phyloP scores from a whole-genome alignment of 2,113 vertebrate genomes.

The Pygathrix nemaeus region DNA sequence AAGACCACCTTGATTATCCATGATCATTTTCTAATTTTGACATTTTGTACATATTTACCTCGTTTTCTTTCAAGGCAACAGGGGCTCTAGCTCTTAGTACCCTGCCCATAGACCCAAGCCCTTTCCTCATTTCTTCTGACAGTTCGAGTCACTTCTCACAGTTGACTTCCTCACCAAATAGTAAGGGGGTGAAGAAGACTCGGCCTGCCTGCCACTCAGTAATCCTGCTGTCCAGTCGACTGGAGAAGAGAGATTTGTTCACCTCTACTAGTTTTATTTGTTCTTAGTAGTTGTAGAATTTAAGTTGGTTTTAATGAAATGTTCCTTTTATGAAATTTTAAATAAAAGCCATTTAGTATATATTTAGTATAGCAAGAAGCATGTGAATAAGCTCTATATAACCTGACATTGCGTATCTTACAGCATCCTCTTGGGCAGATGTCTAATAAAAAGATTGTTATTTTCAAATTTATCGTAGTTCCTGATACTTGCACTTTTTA shows the following conservation, averaged over 20 bases:
- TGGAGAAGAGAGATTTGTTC: neutral
- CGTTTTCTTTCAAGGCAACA: slow-evolving; percentile 54
- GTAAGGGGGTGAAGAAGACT: slow-evolving; percentile 27
- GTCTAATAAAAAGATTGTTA: neutral
- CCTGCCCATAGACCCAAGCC: neutral
- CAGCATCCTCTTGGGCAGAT: neutral
- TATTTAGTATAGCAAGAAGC: neutral
- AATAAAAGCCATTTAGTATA: neutral
- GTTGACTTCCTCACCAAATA: neutral
- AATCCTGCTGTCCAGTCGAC: neutral
- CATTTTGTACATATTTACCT: neutral
- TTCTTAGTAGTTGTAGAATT: neutral
- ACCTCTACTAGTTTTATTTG: neutral
- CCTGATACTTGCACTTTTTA: neutral
- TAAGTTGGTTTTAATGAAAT: neutral
- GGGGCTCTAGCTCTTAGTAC: neutral
- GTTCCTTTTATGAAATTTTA: slow-evolving; percentile 7
- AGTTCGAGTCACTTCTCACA: neutral
- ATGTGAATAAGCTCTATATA: neutral
- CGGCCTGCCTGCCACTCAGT: neutral
- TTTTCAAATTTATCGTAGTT: neutral
- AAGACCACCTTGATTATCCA: neutral
- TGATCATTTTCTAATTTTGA: neutral
- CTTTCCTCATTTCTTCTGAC: slow-evolving; percentile 9
- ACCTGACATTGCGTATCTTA: neutral